Conservation (phyloP, 37 sponge, comb jelly and placozoan species). For the Crambe crambe region DNA sequence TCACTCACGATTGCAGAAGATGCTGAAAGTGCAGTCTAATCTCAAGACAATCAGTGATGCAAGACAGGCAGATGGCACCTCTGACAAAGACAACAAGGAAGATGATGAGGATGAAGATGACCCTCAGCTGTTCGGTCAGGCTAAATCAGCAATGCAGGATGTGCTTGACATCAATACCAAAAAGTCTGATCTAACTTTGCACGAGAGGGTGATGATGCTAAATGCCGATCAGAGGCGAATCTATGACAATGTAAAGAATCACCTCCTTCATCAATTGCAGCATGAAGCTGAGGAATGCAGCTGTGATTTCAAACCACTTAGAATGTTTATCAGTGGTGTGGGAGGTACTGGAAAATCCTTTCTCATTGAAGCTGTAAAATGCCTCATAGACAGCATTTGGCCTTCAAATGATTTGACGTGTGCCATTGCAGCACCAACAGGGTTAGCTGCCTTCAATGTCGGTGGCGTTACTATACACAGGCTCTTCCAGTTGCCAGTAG, state of each 20-base stretch:
- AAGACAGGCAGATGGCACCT: conserved; percentile 25
- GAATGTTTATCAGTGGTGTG: not conserved
- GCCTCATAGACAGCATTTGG: conserved; percentile 17
- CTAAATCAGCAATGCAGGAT: conserved; percentile 47
- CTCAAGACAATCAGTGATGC: not conserved
- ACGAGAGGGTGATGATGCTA: conserved; percentile 28
- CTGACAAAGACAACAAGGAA: too few species aligned
- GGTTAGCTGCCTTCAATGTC: not conserved
- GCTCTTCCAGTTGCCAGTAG: too few species aligned
- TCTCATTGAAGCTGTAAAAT: conserved; percentile 25
- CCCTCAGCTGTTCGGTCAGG: conserved; percentile 52
- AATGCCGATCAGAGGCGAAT: conserved; percentile 57
- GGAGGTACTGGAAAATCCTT: not conserved
- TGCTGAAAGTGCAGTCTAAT: conserved; percentile 28
- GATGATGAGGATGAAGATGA: too few species aligned
- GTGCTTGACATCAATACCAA: not conserved
- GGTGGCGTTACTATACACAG: conserved; percentile 27
- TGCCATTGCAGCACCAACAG: too few species aligned
- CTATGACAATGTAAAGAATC: conserved; percentile 27
- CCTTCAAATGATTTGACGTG: conserved; percentile 26
- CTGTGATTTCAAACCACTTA: not conserved
- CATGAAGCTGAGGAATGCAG: too few species aligned
- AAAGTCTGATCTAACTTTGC: not conserved
- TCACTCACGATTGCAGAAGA: conserved; percentile 35
- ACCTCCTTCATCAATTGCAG: not conserved